These are phyloP conservation scores for Dolichoris vasculosae DNA, from an alignment of 1,140 invertebrate species.

Conservation along the genomic window DNA sequence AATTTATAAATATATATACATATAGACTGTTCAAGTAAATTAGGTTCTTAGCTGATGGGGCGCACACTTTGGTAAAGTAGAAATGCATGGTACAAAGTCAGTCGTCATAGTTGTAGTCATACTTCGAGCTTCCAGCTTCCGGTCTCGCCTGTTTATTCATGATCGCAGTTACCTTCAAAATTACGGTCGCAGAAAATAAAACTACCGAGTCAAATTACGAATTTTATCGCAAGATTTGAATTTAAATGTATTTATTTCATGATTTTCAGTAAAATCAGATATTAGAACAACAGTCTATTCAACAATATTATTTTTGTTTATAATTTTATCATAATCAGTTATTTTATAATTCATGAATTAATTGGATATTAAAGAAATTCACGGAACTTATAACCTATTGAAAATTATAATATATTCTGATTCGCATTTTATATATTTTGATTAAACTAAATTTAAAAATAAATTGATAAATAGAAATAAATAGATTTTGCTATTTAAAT, in stretches of 20 bases:
- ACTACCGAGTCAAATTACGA: background rate
- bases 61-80: background rate
- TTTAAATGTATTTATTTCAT: background rate
- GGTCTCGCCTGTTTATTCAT: constrained; percentile 54
- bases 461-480: too few relatives aligned
- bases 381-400: too few relatives aligned
- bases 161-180: background rate
- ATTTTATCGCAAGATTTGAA: background rate
- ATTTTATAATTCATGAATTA: too few relatives aligned
- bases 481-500: too few relatives aligned
- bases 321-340: too few relatives aligned
- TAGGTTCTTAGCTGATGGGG: background rate
- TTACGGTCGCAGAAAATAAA: background rate
- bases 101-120: constrained; percentile 32
- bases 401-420: too few relatives aligned
- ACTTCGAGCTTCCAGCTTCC: constrained; percentile 63
- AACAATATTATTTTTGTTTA: background rate
- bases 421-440: too few relatives aligned
- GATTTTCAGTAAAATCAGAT: background rate
- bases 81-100: background rate
- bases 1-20: background rate
- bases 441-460: too few relatives aligned
- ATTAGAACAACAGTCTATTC: background rate
- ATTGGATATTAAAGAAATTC: too few relatives aligned
- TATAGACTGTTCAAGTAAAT: constrained; percentile 22